Conservation (phyloP, 1,140 invertebrate genomes). For the Drosophila elegans region DNA sequence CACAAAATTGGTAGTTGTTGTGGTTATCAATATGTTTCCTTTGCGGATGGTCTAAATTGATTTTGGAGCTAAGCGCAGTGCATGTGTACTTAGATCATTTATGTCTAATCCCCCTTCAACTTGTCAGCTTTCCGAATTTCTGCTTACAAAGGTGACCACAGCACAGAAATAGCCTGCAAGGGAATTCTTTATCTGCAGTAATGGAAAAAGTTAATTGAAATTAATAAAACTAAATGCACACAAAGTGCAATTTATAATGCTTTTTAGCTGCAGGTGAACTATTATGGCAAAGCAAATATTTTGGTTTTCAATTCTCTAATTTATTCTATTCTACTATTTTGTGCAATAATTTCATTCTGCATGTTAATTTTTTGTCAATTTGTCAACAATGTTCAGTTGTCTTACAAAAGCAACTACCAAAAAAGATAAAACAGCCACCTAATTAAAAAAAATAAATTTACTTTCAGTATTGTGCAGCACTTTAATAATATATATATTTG, state of each 20-base stretch:
- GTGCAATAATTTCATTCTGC: background rate
- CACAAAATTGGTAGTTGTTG: slow-evolving; percentile 17
- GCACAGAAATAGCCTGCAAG: too few relatives aligned
- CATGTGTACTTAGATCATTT: slow-evolving; percentile 23
- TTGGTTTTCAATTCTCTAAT: background rate
- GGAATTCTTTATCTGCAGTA: background rate
- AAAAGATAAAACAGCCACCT: slow-evolving; percentile 60
- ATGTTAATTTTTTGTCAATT: slow-evolving; percentile 9
- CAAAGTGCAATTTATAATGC: background rate
- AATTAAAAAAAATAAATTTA: too few relatives aligned
- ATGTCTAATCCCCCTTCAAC: slow-evolving; percentile 8
- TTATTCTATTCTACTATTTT: background rate
- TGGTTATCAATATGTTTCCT: slow-evolving; percentile 31
- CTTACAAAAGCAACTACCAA: slow-evolving; percentile 57
- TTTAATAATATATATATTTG: too few relatives aligned
- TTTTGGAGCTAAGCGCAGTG: slow-evolving; percentile 25
- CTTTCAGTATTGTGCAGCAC: too few relatives aligned
- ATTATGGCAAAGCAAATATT: too few relatives aligned
- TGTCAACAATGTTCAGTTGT: slow-evolving; percentile 49
- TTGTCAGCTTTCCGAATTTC: background rate
- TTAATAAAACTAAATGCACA: background rate
- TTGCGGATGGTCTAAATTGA: slow-evolving; percentile 36
- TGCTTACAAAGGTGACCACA: background rate
- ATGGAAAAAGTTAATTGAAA: slow-evolving; percentile 2
- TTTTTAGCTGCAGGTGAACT: too few relatives aligned